Base-by-base conservation (phyloP, 2,888 invertebrate genomes). In the Halictus ligatus region DNA sequence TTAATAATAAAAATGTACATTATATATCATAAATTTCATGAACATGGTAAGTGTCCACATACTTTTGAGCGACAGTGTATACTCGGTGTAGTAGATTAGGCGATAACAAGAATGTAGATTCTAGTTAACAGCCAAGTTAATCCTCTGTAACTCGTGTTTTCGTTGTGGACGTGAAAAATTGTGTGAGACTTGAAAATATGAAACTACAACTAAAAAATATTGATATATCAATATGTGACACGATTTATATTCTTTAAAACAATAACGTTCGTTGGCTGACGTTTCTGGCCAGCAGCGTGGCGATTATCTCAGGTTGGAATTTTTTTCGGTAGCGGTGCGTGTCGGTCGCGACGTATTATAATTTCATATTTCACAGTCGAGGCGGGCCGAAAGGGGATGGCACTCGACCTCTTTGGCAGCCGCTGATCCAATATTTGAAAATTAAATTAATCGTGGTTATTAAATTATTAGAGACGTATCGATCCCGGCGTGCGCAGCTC, bases 391-490 rank as follows among this genome's bases (percentile, higher is more conserved):
- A 43, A 21, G n/a, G 25, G 67, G 67, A 43, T 35, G 40, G n/a
- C 48, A n/a, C 46, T 46, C n/a, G 40, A 8, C 25, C 43, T 21
- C 58, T 75, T 74, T 58, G 15, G 40, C 40, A 35, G 7, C 54
- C 69, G 69, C 21, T 71, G 54, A 48, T 58, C 54, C 72, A 76
- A 85, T 80, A 73, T 85, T 85, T 76, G 80, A 54, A 85, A 85
- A 85, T 85, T 85, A 80, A 85, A 85, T 84, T 85, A 85, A 78
- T 79, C 84, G 75, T 10, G 75, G 79, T 84, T 84, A 85, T 78
- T 85, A 85, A 85, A 85, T 85, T 85, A 85, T 85, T 76, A 85
- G 85, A 58, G 72, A 69, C 76, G 76, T 67, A 85, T 85, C 85
- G 80, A 85, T 85, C 80, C 35, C 48, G 29, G 40, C 40, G 50